Evolutionary conservation across 2,113 vertebrate species (phyloP), one percentile per base, ranked within the genome.

Genomic region (Cyphotilapia sp.): DNA sequence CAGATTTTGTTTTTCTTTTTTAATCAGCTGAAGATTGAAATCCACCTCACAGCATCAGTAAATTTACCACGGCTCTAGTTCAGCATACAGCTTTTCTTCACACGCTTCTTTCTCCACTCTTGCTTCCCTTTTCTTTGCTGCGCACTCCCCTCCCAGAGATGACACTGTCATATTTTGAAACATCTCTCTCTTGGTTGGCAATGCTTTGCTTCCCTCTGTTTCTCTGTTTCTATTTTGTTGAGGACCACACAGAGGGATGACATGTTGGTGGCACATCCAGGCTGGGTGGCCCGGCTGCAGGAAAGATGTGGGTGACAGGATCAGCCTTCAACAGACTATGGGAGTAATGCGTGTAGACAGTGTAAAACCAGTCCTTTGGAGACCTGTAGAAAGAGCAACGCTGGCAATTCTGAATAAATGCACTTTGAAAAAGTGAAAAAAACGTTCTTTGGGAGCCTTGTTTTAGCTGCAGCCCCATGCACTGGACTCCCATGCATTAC

Each of bases 211-310:
- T 95, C 92, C 91, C 93, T 94, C 93, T 88, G 90, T 96, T 93
- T 96, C 93, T 95, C 88, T 95, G 94, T 94, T 95, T 93, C 94
- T 95, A 94, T 94, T 96, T 95, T 95, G 95, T 95, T 80, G 81
- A 92, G 86, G 96, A 97, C 96, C 97, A 97, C 97, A 97, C 97
- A 97, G 95, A 95, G 92, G 94, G 96, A 96, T 94, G 95, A 94
- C 95, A 96, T 96, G 96, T 93, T 90, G 93, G 96, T 96, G 94
- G 92, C 94, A 96, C 89, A 95, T 95, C 95, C 95, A 86, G 94
- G 92, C 96, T 96, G 97, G 96, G 96, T 97, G 97, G 96, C 96
- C 96, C 94, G 92, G 94, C 94, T 95, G 95, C 93, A 94, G 93
- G 92, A 93, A 93, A 93, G 94, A 96, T 93, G 95, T 92, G 93